Conservation (phyloP, 2,888 invertebrate genomes). For the Labia minor region DNA sequence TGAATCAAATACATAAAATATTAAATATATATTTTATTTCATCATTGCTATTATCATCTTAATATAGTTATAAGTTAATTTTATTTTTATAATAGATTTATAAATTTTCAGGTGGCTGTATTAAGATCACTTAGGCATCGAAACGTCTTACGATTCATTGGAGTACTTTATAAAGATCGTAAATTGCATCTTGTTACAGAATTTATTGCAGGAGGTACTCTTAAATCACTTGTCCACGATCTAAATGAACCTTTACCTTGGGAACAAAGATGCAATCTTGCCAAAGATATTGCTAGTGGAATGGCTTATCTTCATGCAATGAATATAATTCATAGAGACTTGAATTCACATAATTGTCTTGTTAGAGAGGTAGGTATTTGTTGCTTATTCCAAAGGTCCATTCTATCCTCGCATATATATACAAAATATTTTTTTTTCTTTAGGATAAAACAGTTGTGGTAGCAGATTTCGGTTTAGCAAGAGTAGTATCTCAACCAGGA, state of each 20-base stretch:
- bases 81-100: too few relatives aligned
- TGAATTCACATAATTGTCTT: slow-evolving; percentile 91
- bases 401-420: too few relatives aligned
- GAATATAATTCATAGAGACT: slow-evolving; percentile 89
- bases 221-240: slow-evolving; percentile 75
- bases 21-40: too few relatives aligned
- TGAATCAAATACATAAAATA: too few relatives aligned
- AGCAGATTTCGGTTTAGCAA: slow-evolving; percentile 88
- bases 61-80: too few relatives aligned
- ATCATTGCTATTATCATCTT: too few relatives aligned
- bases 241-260: slow-evolving; percentile 57
- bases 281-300: slow-evolving; percentile 84
- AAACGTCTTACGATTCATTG: slow-evolving; percentile 83
- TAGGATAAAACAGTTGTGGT: slow-evolving; percentile 85
- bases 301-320: slow-evolving; percentile 90
- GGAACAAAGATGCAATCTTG: slow-evolving; percentile 70
- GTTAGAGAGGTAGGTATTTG: slow-evolving; percentile 56
- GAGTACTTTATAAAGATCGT: slow-evolving; percentile 86
- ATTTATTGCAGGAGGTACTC: slow-evolving; percentile 82
- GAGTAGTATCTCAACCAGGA: slow-evolving; percentile 48
- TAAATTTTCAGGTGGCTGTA: slow-evolving; percentile 87
- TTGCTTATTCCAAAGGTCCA: too few relatives aligned
- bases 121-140: slow-evolving; percentile 77
- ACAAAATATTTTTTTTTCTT: slow-evolving; percentile 14
- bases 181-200: slow-evolving; percentile 86